Percentiles rank a stretch among this genome's conserved stretches.
These are phyloP conservation scores for Xestoiulus laeticollis DNA, from an alignment of 2,888 invertebrate species.

Conservation along the genomic window DNA sequence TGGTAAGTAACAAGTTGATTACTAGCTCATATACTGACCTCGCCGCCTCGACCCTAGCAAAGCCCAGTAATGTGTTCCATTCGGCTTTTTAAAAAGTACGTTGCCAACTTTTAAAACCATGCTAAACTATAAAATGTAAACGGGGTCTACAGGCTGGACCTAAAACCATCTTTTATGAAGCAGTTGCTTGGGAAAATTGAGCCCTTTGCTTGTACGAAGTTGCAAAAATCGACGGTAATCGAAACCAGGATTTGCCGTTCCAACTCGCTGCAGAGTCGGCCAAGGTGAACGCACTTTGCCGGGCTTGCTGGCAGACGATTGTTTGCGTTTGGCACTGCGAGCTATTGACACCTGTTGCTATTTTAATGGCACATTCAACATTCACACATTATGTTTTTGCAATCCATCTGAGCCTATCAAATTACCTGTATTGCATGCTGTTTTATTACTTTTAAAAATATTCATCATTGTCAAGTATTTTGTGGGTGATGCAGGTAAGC, in stretches of 20 bases:
- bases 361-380: not conserved
- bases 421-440: not conserved
- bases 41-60: not conserved
- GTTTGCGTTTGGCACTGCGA: not conserved
- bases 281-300: not conserved
- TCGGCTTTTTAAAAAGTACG: not conserved
- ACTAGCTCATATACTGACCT: not conserved
- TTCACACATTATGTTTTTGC: not conserved
- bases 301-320: not conserved
- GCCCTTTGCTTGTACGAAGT: not conserved
- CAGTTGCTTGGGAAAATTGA: not conserved
- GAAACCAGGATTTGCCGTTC: not conserved
- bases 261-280: not conserved
- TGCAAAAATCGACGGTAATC: not conserved
- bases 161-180: not conserved
- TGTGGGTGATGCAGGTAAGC: too few relatives aligned
- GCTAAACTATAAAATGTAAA: not conserved
- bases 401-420: not conserved
- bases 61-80: not conserved
- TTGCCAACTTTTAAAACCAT: not conserved
- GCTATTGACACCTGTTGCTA: slow-evolving; percentile 12
- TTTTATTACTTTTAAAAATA: not conserved
- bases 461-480: too few relatives aligned
- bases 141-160: not conserved
- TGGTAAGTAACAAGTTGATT: slow-evolving; percentile 73